Evolutionary conservation across 2,797 vertebrate species (phyloP).

Genomic region (Semotilus atromaculatus): DNA sequence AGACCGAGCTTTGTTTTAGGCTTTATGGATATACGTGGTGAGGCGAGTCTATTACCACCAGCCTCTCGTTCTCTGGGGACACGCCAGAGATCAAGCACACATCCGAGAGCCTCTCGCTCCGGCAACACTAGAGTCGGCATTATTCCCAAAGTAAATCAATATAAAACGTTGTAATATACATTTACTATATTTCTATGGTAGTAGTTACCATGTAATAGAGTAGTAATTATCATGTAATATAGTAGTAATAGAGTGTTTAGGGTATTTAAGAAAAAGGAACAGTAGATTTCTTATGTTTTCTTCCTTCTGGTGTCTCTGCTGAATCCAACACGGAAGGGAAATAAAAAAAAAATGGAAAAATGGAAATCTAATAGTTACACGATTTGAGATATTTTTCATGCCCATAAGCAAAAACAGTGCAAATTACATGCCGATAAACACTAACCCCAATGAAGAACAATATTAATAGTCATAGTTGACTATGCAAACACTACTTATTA

Average conservation of each 20-base stretch:
- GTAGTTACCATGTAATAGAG: neutral
- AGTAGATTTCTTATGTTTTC: neutral
- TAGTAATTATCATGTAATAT: neutral
- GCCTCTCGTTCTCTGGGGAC: conserved; percentile 13
- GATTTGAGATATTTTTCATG: neutral
- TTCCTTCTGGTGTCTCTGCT: too few relatives aligned
- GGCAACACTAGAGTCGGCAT: neutral
- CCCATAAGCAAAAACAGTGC: neutral
- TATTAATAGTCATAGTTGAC: neutral
- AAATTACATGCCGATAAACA: neutral
- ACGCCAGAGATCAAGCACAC: neutral
- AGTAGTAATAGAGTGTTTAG: neutral
- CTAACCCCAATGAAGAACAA: too few relatives aligned
- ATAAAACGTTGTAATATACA: neutral
- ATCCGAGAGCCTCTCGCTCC: neutral
- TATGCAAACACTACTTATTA: neutral
- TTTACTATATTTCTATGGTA: neutral
- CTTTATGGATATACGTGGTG: conserved; percentile 14
- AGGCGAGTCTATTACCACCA: conserved; percentile 8
- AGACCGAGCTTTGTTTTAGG: conserved; percentile 65
- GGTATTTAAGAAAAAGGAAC: neutral
- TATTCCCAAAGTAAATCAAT: neutral
- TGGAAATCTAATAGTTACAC: neutral
- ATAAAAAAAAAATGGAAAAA: neutral
- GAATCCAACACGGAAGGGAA: too few relatives aligned